Evolutionary conservation across 2,797 vertebrate species (phyloP), one percentile per base, ranked within the genome.

Genomic region (Argyrosomus regius): DNA sequence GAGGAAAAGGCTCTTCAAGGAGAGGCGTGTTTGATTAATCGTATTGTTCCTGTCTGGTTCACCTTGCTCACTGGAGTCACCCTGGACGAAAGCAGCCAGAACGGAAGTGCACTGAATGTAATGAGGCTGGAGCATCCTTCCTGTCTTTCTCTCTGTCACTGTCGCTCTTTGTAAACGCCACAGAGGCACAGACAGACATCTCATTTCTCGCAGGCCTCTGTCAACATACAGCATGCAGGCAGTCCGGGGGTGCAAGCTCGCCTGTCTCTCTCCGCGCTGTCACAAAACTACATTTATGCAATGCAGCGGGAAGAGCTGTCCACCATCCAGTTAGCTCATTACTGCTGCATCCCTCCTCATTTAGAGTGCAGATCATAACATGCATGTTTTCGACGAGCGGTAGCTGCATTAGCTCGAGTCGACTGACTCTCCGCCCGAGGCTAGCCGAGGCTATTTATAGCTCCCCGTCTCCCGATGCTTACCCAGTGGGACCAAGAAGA

Each of bases 91-190:
- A 75, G 83, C 84, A 66, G 90, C 88, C 86, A 83, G 89, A 91
- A 90, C 88, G 94, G 94, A 94, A 95, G 91, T 72, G 91, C 77
- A 5, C 83, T 87, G 93, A 92, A 92, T 93, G 91, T 94, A 94
- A 95, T 92, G 92, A 95, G 93, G 88, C 85, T 26, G 86, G 86
- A 89, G 90, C 88, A 91, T 93, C 94, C 93, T 93, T 94, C 93
- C 94, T 91, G 63, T 68, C 73, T 80, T 77, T 84, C 83, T 79
- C 52, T 82, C 72, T 74, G 72, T 72, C 66, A 20, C 84, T 61
- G 66, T 87, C 76, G 52, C 62, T 63, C 83, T 86, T 56, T 92
- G 84, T 80, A 77, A 88, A 87, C 54, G 67, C 81, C 75, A 82
- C 83, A 17, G 53, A n/a, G 56, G 24, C 72, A 45, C 77, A 78